Evolutionary conservation across 2,113 vertebrate genomes (phyloP), one percentile per base, ranked within the genome.

Genomic region (Microtus montanus): DNA sequence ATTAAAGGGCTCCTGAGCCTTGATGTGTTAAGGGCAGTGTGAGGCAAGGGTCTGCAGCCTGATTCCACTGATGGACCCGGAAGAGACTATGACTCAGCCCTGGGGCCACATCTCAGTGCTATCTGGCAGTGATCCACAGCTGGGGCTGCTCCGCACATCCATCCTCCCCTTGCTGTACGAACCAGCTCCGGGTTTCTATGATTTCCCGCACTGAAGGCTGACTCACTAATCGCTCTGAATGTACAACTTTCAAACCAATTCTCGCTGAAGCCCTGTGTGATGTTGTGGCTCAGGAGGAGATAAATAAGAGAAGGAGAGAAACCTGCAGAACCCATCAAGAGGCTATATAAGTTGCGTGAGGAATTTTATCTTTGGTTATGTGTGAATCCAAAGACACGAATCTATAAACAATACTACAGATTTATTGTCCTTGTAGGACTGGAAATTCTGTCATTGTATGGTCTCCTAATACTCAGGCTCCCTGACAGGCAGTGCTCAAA

Each of bases 171-270:
- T 49, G 15, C 68, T 61, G 84, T 75, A 52, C 10, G 61, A 82
- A 66, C 47, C 35, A 35, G 24, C 24, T 24, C 10, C 7, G 1
- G 52, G 26, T 66, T 84, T 70, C 63, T 66, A 68, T 30, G 61
- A 68, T 82, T 88, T 58, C 71, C 26, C 58, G 78, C 10, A 6
- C 64, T 74, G 68, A 47, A 77, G 66, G 28, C 30, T n/a, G 11
- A 71, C 44, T 88, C 13, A 0, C 24, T 64, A 86, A 74, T 33
- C 33, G 13, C 66, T 75, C 58, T 70, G 66, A 66, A 93, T n/a
- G 61, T 88, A 61, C 78, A 82, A 44, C 63, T 93, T 91, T 89
- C 92, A 91, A 91, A 92, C 68, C 38, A 4, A 41, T 89, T 89
- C 78, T 92, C 87, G 54, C 30, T 80, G 91, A 91, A 17, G n/a